These are phyloP conservation scores for Drosophila rufa DNA, from an alignment of 1,140 invertebrate genomes.

Conservation along the genomic window DNA sequence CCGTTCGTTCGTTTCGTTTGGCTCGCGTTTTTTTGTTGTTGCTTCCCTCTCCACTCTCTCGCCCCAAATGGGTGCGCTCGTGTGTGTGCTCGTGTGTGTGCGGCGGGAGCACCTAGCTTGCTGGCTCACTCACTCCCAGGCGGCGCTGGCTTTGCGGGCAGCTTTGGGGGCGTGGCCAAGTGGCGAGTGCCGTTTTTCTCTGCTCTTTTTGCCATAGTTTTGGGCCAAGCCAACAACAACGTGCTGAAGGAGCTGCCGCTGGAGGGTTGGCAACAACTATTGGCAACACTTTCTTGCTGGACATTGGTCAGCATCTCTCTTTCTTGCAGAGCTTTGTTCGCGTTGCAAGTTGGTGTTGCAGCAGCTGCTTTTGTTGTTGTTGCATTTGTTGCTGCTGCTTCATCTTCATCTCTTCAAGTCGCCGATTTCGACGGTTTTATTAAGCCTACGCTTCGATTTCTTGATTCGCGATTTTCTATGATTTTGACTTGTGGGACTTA, in stretches of 20 bases:
- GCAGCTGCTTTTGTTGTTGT: constrained; percentile 12
- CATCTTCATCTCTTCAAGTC: constrained; percentile 30
- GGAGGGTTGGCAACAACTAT: constrained; percentile 72
- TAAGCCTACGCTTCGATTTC: constrained; percentile 4
- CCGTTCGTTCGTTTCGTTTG: constrained; percentile 38
- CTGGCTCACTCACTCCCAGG: constrained; percentile 64
- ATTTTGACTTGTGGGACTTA: constrained; percentile 1
- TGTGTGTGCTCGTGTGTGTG: constrained; percentile 17
- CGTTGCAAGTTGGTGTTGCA: constrained; percentile 26
- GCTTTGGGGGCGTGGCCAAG: constrained; percentile 70
- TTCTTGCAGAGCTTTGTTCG: constrained; percentile 48
- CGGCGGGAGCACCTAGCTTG: constrained; percentile 61
- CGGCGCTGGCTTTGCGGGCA: constrained; percentile 22
- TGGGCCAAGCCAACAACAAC: constrained; percentile 69
- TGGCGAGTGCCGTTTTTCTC: constrained; percentile 65
- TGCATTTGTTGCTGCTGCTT: constrained; percentile 14
- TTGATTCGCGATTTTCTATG: constrained; percentile 48
- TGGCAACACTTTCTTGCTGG: constrained; percentile 77
- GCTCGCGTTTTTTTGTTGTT: constrained; percentile 39
- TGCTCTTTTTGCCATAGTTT: constrained; percentile 70
- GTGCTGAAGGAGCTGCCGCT: constrained; percentile 57
- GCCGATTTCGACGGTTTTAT: constrained; percentile 35
- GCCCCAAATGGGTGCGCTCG: constrained; percentile 9
- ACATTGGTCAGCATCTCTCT: constrained; percentile 61
- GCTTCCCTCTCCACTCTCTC: constrained; percentile 10